Percentiles rank a stretch among this genome's conserved stretches.
Conservation (phyloP, 1,140 invertebrate species). For the Halyomorpha halys region DNA sequence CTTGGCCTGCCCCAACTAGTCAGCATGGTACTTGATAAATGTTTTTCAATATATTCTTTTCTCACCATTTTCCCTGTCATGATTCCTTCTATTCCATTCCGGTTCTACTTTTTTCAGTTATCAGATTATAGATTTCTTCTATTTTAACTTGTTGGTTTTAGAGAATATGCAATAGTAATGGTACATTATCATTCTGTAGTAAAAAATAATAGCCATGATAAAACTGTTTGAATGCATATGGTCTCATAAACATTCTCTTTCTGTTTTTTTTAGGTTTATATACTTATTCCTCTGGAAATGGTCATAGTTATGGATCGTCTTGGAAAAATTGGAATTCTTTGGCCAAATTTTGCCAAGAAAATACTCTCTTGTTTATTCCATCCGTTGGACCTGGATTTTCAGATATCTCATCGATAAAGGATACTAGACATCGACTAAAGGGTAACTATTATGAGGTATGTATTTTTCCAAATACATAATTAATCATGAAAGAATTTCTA, state of each 20-base stretch:
- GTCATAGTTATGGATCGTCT: constrained; percentile 48
- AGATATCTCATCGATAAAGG: constrained; percentile 41
- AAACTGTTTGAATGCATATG: too few species aligned
- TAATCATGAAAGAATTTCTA: constrained; percentile 37
- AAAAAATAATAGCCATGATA: too few species aligned
- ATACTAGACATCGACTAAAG: constrained; percentile 44
- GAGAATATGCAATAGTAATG: not conserved
- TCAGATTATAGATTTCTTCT: not conserved
- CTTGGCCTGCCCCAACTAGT: too few species aligned
- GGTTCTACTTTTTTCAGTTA: not conserved
- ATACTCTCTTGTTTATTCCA: constrained; percentile 46
- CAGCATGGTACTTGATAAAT: too few species aligned
- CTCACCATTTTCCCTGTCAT: too few species aligned
- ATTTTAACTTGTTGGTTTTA: not conserved
- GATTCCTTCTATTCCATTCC: not conserved
- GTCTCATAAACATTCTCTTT: constrained; percentile 8
- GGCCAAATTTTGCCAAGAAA: constrained; percentile 44
- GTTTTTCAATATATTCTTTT: too few species aligned
- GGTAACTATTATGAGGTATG: constrained; percentile 35
- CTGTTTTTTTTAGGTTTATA: constrained; percentile 40
- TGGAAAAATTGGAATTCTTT: constrained; percentile 53
- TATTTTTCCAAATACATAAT: not conserved
- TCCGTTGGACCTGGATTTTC: constrained; percentile 50
- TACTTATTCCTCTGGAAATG: constrained; percentile 48
- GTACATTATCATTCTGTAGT: too few species aligned